These are phyloP conservation scores for Auanema sp. DNA, from an alignment of 2,888 invertebrate species.

Conservation along the genomic window DNA sequence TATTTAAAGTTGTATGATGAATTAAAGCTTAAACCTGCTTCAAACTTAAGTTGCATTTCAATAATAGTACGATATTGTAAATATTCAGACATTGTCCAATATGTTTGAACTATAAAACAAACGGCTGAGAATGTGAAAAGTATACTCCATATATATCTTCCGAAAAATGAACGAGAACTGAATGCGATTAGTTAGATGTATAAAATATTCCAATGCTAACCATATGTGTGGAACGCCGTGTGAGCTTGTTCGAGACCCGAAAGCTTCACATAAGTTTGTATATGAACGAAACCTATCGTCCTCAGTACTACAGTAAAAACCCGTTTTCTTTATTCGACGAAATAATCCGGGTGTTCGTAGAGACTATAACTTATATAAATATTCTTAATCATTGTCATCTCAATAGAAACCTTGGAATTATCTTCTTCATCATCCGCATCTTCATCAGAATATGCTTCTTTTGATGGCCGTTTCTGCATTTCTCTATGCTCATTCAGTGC, in stretches of 20 bases:
- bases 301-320: neutral
- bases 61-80: slow-evolving; percentile 63
- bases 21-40: slow-evolving; percentile 53
- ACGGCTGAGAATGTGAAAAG: slow-evolving; percentile 53
- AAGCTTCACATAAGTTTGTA: slow-evolving; percentile 42
- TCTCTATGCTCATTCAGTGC: no score
- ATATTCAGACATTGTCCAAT: slow-evolving; percentile 62
- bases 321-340: slow-evolving; percentile 14
- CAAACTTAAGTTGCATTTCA: slow-evolving; percentile 63
- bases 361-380: slow-evolving; percentile 7
- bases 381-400: neutral
- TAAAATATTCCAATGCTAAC: slow-evolving; percentile 6
- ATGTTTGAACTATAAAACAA: slow-evolving; percentile 62
- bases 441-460: no score
- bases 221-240: slow-evolving; percentile 19
- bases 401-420: slow-evolving; percentile 1
- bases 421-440: slow-evolving; percentile 10
- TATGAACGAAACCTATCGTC: slow-evolving; percentile 4
- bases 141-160: slow-evolving; percentile 41
- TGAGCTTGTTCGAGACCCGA: slow-evolving; percentile 61
- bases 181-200: slow-evolving; percentile 19
- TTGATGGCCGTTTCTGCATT: no score
- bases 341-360: slow-evolving; percentile 18
- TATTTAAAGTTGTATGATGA: neutral
- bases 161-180: slow-evolving; percentile 60